Conservation (phyloP, 2,888 invertebrate species). For the Atethmia centrago region DNA sequence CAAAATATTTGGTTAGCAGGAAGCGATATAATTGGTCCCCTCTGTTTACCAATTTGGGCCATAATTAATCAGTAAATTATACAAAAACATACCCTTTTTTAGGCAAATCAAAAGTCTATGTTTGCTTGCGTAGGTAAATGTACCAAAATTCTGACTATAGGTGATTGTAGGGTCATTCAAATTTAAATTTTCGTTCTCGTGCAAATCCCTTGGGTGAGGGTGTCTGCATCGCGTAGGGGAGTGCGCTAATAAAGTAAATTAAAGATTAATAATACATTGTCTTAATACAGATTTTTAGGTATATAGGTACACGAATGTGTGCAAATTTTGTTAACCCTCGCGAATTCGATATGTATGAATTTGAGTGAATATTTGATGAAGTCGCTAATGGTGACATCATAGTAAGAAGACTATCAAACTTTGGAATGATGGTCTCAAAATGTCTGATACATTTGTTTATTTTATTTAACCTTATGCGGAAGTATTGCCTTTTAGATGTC, state of each 20-base stretch:
- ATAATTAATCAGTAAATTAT: slow-evolving; percentile 50
- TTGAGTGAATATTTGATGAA: slow-evolving; percentile 54
- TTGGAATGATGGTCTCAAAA: not conserved
- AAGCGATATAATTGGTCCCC: slow-evolving; percentile 45
- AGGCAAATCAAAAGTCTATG: slow-evolving; percentile 60
- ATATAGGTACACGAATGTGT: slow-evolving; percentile 76
- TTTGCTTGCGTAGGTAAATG: slow-evolving; percentile 67
- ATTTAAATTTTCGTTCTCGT: slow-evolving; percentile 89
- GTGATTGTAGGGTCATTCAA: slow-evolving; percentile 86
- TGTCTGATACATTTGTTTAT: not conserved
- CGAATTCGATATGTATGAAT: slow-evolving; percentile 44
- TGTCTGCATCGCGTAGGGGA: slow-evolving; percentile 80
- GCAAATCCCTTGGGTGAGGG: slow-evolving; percentile 84
- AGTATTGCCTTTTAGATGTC: not conserved
- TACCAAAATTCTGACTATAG: slow-evolving; percentile 78
- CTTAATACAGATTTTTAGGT: slow-evolving; percentile 86
- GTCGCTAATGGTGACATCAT: slow-evolving; percentile 15
- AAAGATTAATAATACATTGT: slow-evolving; percentile 90
- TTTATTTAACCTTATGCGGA: not conserved
- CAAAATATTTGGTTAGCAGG: slow-evolving; percentile 22
- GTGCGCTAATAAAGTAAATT: slow-evolving; percentile 90
- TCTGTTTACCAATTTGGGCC: slow-evolving; percentile 55
- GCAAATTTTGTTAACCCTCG: slow-evolving; percentile 77
- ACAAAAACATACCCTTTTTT: slow-evolving; percentile 64
- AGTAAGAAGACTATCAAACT: not conserved